Evolutionary conservation across 2,888 invertebrate species (phyloP), one percentile per base, ranked within the genome.

Genomic region (Trisateles emortualis): DNA sequence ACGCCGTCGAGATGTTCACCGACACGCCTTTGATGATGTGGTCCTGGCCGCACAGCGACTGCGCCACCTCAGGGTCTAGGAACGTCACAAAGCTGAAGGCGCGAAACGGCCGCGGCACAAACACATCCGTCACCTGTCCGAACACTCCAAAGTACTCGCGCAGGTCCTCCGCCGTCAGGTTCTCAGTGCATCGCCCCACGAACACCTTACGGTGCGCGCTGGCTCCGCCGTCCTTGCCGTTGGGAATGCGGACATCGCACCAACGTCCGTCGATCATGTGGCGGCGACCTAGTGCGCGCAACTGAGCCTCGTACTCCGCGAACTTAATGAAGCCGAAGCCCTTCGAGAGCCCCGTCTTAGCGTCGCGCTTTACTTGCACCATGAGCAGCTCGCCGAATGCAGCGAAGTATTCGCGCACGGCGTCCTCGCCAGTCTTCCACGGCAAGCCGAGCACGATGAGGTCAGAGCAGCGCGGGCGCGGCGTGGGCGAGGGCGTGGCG

Each of bases 41-140:
- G 89, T 97, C 96, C 83, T 97, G 96, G 0, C 96, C 97, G 76
- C 96, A 96, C 30, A 97, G 89, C 13, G 95, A 94, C 83, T 96
- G 96, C 6, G 97, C 97, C 50, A 96, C 95, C 75, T 96, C 96
- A 0, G 96, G 95, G 81, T 96, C 96, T 55, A 96, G 90, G 86
- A 97, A 96, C 17, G 97, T 97, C 39, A 97, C 97, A 87, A 97
- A 97, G 72, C 96, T 95, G 83, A 96, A 96, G 33, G 96, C 96
- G 41, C 96, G 93, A 87, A 97, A 97, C n/a, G 97, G 97, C 76
- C 96, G 96, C 36, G 97, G 97, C 78, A 97, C 96, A 85, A 97
- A 97, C 56, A 97, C 97, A 86, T 97, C 97, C 2, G 96, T 95
- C 53, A 97, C 96, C 86, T 96, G 96, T n/a, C 96, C 97, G 83